phyloP scores from a whole-genome alignment of 2,797 vertebrate species.

The Cyprinodon diabolis region DNA sequence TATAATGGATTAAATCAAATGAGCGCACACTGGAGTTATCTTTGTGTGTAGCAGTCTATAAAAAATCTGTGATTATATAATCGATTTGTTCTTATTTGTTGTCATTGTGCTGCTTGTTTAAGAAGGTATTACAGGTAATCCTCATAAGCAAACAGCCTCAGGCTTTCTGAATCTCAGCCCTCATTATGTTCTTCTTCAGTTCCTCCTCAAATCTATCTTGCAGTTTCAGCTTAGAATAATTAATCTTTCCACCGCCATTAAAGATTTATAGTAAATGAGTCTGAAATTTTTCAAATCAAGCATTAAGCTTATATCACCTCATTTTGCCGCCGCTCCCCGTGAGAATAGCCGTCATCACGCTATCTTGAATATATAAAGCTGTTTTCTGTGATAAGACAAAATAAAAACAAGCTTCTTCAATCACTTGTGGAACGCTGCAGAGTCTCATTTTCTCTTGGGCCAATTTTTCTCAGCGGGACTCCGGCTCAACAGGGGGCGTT shows the following conservation, averaged over 20 bases:
- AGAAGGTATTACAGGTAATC: slow-evolving; percentile 12
- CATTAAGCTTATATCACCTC: slow-evolving; percentile 19
- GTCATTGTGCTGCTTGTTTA: not conserved
- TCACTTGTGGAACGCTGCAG: slow-evolving; percentile 14
- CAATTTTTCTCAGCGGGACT: slow-evolving; percentile 51
- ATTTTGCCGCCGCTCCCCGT: slow-evolving; percentile 18
- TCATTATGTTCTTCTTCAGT: not conserved
- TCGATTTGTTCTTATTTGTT: slow-evolving; percentile 6
- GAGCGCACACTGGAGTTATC: not conserved
- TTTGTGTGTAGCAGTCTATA: not conserved
- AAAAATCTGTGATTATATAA: not conserved
- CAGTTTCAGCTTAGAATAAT: slow-evolving; percentile 22
- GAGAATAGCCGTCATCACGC: slow-evolving; percentile 32
- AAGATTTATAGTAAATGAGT: slow-evolving; percentile 8
- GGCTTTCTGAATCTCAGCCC: not conserved
- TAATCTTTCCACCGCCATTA: slow-evolving; percentile 20
- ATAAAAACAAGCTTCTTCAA: slow-evolving; percentile 41
- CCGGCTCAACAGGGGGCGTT: slow-evolving; percentile 32
- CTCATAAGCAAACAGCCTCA: not conserved
- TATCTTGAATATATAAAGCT: slow-evolving; percentile 41
- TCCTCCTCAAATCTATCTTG: not conserved
- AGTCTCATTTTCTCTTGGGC: slow-evolving; percentile 60
- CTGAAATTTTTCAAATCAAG: slow-evolving; percentile 27
- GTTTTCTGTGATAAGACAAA: slow-evolving; percentile 44
- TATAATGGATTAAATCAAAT: not conserved